A percentile compares a stretch with the other conserved stretches of the same genome.
Evolutionary conservation across 2,113 vertebrate genomes (phyloP).

Genomic region (Gnathonemus longibarbis): DNA sequence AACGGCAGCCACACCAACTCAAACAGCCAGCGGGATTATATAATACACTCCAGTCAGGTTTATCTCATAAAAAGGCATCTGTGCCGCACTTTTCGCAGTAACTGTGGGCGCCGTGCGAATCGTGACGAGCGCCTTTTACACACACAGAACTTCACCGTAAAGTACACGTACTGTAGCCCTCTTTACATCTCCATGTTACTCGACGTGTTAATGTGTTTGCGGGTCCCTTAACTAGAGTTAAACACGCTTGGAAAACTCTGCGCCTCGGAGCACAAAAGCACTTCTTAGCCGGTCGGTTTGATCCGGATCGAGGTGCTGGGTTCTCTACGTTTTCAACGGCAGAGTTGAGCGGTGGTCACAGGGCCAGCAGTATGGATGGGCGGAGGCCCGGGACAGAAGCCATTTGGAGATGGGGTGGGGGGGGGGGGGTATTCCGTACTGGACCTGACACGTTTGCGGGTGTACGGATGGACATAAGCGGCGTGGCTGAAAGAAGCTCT

Average conservation of each 20-base stretch:
- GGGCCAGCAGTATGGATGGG: not conserved
- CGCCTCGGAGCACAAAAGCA: not conserved
- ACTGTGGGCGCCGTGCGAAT: not conserved
- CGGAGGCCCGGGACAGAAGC: not conserved
- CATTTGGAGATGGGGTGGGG: not conserved
- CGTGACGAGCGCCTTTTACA: not conserved
- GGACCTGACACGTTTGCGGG: not conserved
- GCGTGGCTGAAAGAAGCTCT: not conserved
- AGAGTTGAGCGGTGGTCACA: not conserved
- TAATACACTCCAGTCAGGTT: slow-evolving; percentile 29
- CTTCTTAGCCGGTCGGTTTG: not conserved
- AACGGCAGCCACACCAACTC: slow-evolving; percentile 24
- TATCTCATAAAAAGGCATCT: slow-evolving; percentile 39
- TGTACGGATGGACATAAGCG: not conserved
- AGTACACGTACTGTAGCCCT: not conserved
- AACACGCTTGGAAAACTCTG: not conserved
- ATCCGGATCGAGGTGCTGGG: not conserved
- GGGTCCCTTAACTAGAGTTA: not conserved
- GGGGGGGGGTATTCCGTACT: not conserved
- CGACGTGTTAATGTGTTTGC: slow-evolving; percentile 11
- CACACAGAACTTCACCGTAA: not conserved
- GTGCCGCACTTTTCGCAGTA: not conserved
- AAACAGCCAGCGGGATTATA: slow-evolving; percentile 36
- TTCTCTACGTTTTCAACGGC: not conserved
- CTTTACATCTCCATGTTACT: not conserved